These are phyloP conservation scores for Aramus guarauna DNA, from an alignment of 2,113 vertebrate genomes.

Conservation along the genomic window DNA sequence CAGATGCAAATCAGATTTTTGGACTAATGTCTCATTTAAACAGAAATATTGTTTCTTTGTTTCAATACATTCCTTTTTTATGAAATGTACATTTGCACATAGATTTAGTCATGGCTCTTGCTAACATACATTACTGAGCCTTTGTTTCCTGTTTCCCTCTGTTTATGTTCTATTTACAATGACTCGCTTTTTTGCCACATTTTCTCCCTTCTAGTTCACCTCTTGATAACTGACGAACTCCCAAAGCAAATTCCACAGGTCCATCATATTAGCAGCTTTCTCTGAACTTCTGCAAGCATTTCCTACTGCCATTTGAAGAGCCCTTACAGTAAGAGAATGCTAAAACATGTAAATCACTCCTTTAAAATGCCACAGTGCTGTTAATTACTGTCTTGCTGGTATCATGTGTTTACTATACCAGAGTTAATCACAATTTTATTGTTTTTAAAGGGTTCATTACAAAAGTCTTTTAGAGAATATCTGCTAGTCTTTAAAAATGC, in stretches of 20 bases:
- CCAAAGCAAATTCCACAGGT: neutral
- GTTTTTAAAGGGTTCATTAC: conserved; percentile 38
- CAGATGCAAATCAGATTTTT: neutral
- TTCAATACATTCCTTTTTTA: neutral
- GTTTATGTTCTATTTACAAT: conserved; percentile 15
- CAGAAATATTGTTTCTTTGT: neutral
- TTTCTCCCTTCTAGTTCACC: neutral
- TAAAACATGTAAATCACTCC: conserved; percentile 15
- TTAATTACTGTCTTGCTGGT: conserved; percentile 7
- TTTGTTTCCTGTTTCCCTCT: neutral
- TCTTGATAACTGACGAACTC: neutral
- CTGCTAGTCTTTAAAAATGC: conserved; percentile 41
- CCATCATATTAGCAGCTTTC: neutral
- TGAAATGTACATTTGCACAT: neutral
- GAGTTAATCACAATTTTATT: conserved; percentile 34
- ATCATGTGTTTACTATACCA: neutral
- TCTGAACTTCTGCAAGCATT: neutral
- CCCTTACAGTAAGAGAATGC: neutral
- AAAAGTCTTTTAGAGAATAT: conserved; percentile 33
- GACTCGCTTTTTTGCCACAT: neutral
- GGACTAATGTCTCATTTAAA: neutral
- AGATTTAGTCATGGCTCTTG: neutral
- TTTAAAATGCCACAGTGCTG: neutral
- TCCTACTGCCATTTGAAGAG: neutral
- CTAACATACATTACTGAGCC: neutral